Base-by-base conservation (phyloP, 2,797 vertebrate species). In the Sebastes hopkinsi region DNA sequence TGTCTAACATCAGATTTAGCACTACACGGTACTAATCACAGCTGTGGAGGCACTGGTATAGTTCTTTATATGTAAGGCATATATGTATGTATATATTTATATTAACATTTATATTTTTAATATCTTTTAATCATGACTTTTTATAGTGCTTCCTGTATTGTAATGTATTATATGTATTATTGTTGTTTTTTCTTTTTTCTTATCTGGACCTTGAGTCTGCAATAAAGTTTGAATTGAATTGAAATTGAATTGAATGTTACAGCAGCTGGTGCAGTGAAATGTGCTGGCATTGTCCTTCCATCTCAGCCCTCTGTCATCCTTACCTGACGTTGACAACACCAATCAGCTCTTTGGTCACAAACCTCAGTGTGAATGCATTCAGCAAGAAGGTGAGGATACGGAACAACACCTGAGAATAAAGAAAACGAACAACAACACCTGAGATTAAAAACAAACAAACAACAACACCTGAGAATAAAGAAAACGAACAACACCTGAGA, bases 281-380 rank as follows among this genome's bases (percentile, higher is more conserved):
- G 11, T 42, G 14, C 4, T 1, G 2, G 5, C 7, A 23, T 4
- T 27, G 32, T 29, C 0, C 8, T 55, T 70, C 23, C 12, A 32
- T 32, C 8, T 25, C 3, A 25, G 23, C 23, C 23, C 23, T 3
- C 23, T 20, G 18, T 30, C 46, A 42, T 25, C 27, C 36, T 93
- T 93, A 99, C 98, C 99, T 97, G 75, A 99, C 98, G 72, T 97
- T 98, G 46, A 99, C 98, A 9, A 99, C 93, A 0, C 98, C 98
- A 70, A 99, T 90, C 8, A 98, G 94, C 91, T 99, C 98, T 80
- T 97, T 97, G 67, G 98, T 99, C 29, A 99, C 96, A 83, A 97
- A 98, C n/a, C 98, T 97, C 79, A 99, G 94, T 0, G 97, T 97
- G 92, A 99, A 99, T 0, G 97, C 98, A 83, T 99, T 99, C 85